These are phyloP conservation scores for Orthonevra nobilis DNA, from an alignment of 2,888 invertebrate species.

Conservation along the genomic window DNA sequence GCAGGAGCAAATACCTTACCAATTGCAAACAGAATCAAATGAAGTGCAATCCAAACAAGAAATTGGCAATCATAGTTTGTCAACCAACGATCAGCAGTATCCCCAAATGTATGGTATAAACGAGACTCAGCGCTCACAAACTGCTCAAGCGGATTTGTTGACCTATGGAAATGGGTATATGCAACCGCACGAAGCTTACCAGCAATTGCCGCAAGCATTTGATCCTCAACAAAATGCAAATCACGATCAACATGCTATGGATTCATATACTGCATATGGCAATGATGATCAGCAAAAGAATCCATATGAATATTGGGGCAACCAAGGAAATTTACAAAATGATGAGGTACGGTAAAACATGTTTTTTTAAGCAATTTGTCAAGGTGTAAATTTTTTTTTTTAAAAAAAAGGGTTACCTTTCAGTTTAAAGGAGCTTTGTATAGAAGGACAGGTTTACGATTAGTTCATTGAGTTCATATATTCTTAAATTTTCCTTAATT, in stretches of 20 bases:
- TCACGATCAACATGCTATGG: conserved; percentile 65
- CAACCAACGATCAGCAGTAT: conserved; percentile 48
- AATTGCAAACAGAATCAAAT: conserved; percentile 25
- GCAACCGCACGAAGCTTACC: conserved; percentile 32
- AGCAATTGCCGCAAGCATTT: conserved; percentile 6
- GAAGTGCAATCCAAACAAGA: conserved; percentile 31
- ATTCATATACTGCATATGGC: conserved; percentile 40
- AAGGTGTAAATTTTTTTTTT: too few species aligned
- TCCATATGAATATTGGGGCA: conserved; percentile 51
- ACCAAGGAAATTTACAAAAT: conserved; percentile 32
- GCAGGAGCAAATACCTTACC: conserved; percentile 56
- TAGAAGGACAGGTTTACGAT: conserved; percentile 27
- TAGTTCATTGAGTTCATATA: too few species aligned
- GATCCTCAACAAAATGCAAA: conserved; percentile 42
- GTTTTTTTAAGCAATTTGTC: neutral
- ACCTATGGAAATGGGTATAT: conserved; percentile 42
- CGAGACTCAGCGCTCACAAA: conserved; percentile 30
- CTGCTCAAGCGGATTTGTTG: conserved; percentile 2
- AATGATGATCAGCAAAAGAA: conserved; percentile 61
- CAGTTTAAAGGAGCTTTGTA: too few species aligned
- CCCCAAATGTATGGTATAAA: conserved; percentile 49
- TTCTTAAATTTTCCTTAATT: too few species aligned
- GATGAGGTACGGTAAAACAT: conserved; percentile 57
- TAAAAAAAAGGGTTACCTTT: too few species aligned
- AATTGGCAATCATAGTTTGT: neutral